Conservation (phyloP, 2,888 invertebrate genomes). For the Machimus rusticus region DNA sequence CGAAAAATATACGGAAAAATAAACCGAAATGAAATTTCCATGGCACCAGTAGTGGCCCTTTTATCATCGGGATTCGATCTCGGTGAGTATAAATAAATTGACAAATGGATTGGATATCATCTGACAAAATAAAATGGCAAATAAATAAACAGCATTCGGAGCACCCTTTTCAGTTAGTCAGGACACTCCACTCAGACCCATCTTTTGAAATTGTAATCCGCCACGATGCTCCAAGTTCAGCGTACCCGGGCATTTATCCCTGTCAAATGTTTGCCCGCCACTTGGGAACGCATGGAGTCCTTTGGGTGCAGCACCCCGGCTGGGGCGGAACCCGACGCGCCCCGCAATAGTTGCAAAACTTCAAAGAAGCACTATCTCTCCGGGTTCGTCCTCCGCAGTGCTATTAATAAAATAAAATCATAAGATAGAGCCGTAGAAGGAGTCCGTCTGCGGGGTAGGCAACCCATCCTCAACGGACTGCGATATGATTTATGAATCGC, state of each 20-base stretch:
- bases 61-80: neutral
- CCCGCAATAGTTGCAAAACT: neutral
- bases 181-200: neutral
- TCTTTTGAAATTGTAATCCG: conserved; percentile 31
- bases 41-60: neutral
- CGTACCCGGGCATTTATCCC: conserved; percentile 21
- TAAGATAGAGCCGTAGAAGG: neutral
- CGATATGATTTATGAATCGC: conserved; percentile 20
- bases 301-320: neutral
- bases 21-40: conserved; percentile 7
- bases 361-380: conserved; percentile 15
- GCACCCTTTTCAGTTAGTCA: conserved; percentile 14
- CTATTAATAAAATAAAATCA: conserved; percentile 31
- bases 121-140: conserved; percentile 47
- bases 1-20: conserved; percentile 1
- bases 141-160: conserved; percentile 39
- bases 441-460: neutral
- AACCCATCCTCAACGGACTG: neutral
- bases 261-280: conserved; percentile 27
- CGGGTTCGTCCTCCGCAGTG: neutral
- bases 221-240: conserved; percentile 8
- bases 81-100: conserved; percentile 46
- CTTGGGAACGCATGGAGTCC: neutral
- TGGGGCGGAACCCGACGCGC: neutral
- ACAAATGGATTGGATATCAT: conserved; percentile 49